phyloP scores from a whole-genome alignment of 2,888 invertebrate species.

The Ophraella communa region DNA sequence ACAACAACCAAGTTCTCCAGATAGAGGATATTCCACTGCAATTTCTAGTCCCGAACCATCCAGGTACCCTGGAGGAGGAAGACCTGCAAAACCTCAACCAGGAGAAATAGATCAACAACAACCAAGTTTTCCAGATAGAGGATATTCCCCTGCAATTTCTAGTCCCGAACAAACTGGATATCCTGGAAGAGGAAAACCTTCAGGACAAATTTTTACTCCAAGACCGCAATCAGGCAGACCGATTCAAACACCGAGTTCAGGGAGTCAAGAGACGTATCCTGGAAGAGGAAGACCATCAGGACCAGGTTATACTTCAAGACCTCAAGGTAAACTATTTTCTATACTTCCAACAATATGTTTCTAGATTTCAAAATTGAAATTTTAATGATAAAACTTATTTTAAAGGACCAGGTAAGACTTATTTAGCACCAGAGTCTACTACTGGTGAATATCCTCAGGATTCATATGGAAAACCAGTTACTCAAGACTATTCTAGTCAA shows the following conservation, averaged over 20 bases:
- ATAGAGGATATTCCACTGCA: no score
- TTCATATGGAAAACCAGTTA: conserved; percentile 42
- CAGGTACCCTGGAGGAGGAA: no score
- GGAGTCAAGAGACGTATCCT: conserved; percentile 44
- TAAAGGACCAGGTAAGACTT: conserved; percentile 13
- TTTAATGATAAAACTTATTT: background rate
- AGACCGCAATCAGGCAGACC: no score
- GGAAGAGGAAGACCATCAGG: conserved; percentile 50
- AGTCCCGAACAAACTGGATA: conserved; percentile 36
- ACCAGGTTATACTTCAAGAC: conserved; percentile 28
- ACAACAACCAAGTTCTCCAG: conserved; percentile 42
- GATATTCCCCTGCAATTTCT: background rate
- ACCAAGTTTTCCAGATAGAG: conserved; percentile 46
- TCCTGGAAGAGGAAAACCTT: conserved; percentile 51
- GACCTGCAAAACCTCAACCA: no score
- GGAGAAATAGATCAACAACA: no score
- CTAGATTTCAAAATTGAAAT: background rate
- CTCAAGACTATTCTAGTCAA: conserved; percentile 49
- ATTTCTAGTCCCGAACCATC: no score
- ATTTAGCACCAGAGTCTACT: conserved; percentile 29
- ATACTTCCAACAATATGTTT: background rate
- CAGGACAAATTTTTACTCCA: conserved; percentile 35
- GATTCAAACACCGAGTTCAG: conserved; percentile 13
- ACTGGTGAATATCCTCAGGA: conserved; percentile 46
- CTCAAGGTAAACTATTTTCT: conserved; percentile 14